Base-by-base conservation (phyloP, 1,140 invertebrate genomes). In the Phortica variegata region DNA sequence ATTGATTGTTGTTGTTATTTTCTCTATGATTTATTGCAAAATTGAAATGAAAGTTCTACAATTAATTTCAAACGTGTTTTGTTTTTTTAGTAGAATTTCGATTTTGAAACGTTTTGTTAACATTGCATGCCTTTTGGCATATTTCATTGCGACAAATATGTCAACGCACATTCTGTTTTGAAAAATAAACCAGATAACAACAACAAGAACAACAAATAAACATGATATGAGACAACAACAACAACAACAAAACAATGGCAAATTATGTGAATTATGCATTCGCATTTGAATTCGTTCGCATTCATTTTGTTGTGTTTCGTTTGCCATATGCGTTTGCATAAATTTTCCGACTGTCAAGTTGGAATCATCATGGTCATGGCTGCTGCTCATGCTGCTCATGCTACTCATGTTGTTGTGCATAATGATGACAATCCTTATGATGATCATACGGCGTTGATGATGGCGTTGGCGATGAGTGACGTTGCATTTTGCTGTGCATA, bases 231-330 rank as follows among this genome's bases (percentile, higher is more conserved):
- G 44, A 44, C 29, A 38, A 31, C 49, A 52, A 47, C 56, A 56
- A 41, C 48, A 58, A 50, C 54, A 49, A 49, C 40, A 49, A 13
- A 31, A 66, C 63, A 57, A 60, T 53, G 54, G 66, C 54, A 68
- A 68, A 68, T 68, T 68, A 68, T 68, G 63, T 68, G 63, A 68
- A 68, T 68, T 68, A 68, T 68, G 63, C 63, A 63, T 68, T 68
- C 52, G 10, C 23, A 6, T 26, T 10, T 26, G 5, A 6, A 26
- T 26, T 26, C 23, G 23, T 26, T 26, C 23, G 23, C 23, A 26
- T 26, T 26, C 23, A 10, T 26, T 26, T 26, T 10, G 23, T 26
- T 26, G 5, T 10, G 23, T 26, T 26, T 26, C 10, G 63, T 54
- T 49, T 66, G 63, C 56, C 54, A 63, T 63, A 66, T 66, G 63